phyloP scores from a whole-genome alignment of 2,113 vertebrate species.

The Apus apus region DNA sequence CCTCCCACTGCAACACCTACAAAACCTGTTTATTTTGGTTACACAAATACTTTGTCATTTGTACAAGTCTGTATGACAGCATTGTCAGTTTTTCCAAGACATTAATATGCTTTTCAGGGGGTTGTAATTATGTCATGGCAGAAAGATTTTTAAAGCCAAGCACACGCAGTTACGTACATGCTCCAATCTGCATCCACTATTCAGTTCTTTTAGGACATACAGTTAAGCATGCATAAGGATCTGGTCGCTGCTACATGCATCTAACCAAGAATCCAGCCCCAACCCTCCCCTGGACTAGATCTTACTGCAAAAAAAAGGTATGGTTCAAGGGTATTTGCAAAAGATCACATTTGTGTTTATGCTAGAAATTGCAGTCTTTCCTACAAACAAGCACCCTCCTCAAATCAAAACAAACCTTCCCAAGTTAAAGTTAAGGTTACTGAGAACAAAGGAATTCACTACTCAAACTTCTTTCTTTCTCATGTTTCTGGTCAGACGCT shows the following conservation, averaged over 20 bases:
- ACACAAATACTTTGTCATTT: neutral
- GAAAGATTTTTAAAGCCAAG: slow-evolving; percentile 19
- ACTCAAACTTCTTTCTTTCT: neutral
- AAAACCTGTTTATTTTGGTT: slow-evolving; percentile 18
- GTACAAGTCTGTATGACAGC: neutral
- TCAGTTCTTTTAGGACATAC: neutral
- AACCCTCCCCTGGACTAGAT: neutral
- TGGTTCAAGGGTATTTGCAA: neutral
- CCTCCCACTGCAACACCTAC: slow-evolving; percentile 21
- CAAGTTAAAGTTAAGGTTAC: neutral
- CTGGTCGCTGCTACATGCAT: neutral
- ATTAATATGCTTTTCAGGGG: slow-evolving; percentile 19
- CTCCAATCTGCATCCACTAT: slow-evolving; percentile 5
- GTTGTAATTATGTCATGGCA: neutral
- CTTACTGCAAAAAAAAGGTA: neutral
- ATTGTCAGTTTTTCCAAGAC: neutral
- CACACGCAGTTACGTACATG: slow-evolving; percentile 10
- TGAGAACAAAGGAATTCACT: slow-evolving; percentile 6
- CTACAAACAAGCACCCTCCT: neutral
- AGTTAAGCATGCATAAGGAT: slow-evolving; percentile 34
- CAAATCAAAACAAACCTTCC: neutral
- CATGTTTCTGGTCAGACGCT: rapidly evolving
- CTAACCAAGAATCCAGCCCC: neutral
- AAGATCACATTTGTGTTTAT: neutral
- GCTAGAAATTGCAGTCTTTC: neutral